Evolutionary conservation across 2,797 vertebrate species (phyloP).

Genomic region (Gila robusta): DNA sequence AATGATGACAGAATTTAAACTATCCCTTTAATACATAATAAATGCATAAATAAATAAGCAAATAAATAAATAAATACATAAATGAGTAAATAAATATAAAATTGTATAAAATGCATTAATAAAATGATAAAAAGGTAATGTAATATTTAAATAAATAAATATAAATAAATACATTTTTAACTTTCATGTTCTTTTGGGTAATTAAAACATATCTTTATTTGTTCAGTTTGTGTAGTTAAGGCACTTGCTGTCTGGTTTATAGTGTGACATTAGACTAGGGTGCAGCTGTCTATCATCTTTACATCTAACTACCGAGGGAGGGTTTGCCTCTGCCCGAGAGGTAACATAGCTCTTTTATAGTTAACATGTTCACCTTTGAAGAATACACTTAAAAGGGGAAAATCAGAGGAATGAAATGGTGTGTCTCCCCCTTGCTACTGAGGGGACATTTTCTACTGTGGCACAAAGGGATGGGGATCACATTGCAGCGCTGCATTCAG

Average conservation of each 20-base stretch:
- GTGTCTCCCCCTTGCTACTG: constrained; percentile 73
- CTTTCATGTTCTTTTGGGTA: not conserved
- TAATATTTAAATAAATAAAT: not conserved
- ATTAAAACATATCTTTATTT: not conserved
- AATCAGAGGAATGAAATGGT: constrained; percentile 79
- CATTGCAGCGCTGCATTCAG: constrained; percentile 83
- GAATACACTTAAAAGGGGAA: constrained; percentile 71
- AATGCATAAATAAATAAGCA: not conserved
- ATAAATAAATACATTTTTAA: not conserved
- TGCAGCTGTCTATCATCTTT: constrained; percentile 42
- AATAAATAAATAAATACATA: not conserved
- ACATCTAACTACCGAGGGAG: constrained; percentile 37
- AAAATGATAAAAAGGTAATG: too few species aligned
- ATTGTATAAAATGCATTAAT: not conserved
- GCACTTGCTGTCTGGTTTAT: not conserved
- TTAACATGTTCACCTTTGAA: constrained; percentile 81
- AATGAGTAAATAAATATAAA: not conserved
- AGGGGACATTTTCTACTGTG: constrained; percentile 78
- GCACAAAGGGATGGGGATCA: constrained; percentile 78
- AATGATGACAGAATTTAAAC: not conserved
- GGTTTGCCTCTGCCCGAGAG: constrained; percentile 62
- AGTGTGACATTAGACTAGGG: not conserved
- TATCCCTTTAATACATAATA: not conserved
- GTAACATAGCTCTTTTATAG: constrained; percentile 75
- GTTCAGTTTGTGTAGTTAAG: not conserved